Evolutionary conservation across 92 coral and sea anemone species (phyloP).

Genomic region (Palythoa grandiflora): DNA sequence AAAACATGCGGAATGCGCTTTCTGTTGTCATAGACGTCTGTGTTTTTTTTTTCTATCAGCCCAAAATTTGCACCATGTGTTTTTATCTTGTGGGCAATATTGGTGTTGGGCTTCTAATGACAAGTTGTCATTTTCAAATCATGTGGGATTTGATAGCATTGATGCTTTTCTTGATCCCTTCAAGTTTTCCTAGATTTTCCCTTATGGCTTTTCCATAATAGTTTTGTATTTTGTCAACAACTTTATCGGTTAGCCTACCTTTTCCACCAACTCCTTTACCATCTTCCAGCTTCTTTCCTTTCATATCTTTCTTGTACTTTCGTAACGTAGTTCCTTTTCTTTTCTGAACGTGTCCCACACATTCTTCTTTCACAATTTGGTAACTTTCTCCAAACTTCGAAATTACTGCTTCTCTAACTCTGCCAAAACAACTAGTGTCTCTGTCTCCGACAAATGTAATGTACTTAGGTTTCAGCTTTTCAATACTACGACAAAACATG

Average conservation of each 20-base stretch:
- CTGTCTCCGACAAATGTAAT: not conserved
- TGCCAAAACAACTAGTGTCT: conserved; percentile 18
- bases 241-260: conserved; percentile 61
- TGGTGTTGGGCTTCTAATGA: conserved; percentile 60
- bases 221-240: conserved; percentile 60
- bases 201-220: conserved; percentile 59
- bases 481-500: not conserved
- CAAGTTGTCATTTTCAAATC: conserved; percentile 36
- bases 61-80: conserved; percentile 77
- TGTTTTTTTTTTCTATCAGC: conserved; percentile 52
- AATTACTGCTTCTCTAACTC: conserved; percentile 14
- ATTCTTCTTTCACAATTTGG: conserved; percentile 54
- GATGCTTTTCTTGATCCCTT: conserved; percentile 52
- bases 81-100: conserved; percentile 55
- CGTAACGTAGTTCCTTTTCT: conserved; percentile 56
- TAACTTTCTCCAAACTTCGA: conserved; percentile 44
- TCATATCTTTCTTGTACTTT: conserved; percentile 42
- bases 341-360: conserved; percentile 66
- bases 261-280: conserved; percentile 67
- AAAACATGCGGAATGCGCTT: conserved; percentile 62
- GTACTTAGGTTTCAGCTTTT: conserved; percentile 6
- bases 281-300: conserved; percentile 58
- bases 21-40: conserved; percentile 42
- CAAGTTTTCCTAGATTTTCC: conserved; percentile 45
- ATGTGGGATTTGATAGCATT: conserved; percentile 56